Evolutionary conservation across 2,113 vertebrate genomes (phyloP).

Genomic region (Spheniscus mendiculus): DNA sequence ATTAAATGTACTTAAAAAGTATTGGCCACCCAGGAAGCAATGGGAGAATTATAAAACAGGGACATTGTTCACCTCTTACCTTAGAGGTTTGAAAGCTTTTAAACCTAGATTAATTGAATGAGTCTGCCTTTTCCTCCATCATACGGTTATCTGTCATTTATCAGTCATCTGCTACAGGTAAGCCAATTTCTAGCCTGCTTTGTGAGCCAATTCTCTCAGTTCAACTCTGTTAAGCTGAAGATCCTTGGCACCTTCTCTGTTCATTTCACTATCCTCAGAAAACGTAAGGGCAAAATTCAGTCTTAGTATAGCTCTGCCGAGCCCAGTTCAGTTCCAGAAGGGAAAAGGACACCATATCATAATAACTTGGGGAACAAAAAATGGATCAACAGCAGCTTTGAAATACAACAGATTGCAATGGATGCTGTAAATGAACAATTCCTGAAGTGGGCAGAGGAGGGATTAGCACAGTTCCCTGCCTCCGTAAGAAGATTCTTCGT

Average conservation of each 20-base stretch:
- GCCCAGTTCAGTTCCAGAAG: not conserved
- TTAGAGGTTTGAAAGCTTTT: not conserved
- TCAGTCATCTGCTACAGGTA: not conserved
- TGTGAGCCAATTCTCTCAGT: not conserved
- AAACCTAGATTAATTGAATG: not conserved
- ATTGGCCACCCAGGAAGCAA: not conserved
- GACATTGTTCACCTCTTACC: not conserved
- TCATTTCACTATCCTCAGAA: not conserved
- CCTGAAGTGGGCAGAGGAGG: conserved; percentile 35
- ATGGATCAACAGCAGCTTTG: conserved; percentile 6
- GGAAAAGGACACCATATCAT: not conserved
- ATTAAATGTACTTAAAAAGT: not conserved
- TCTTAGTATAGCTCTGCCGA: not conserved
- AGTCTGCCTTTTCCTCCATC: not conserved
- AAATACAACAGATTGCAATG: conserved; percentile 41
- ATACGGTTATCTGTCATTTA: not conserved
- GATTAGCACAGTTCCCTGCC: conserved; percentile 47
- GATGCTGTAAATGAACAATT: conserved; percentile 53
- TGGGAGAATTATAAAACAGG: not conserved
- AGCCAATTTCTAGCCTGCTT: not conserved
- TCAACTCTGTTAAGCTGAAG: not conserved
- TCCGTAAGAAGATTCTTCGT: conserved; percentile 5
- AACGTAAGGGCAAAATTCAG: not conserved
- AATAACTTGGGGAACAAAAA: not conserved
- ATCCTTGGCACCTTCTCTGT: not conserved